phyloP scores from a whole-genome alignment of 2,888 invertebrate species.

The Caenorhabditis angaria region DNA sequence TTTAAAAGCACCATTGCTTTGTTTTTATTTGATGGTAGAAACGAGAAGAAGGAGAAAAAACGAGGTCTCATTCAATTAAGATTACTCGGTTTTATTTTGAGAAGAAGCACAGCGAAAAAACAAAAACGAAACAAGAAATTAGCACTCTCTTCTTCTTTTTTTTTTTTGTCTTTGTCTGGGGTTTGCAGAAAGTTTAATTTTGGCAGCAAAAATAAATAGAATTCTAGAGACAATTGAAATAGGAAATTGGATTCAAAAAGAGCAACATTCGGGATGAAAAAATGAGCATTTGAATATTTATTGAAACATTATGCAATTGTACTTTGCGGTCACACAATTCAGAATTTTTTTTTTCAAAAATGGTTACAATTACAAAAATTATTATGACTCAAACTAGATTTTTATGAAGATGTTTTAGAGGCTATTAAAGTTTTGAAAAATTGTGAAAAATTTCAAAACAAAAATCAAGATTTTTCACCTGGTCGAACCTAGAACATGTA shows the following conservation, averaged over 20 bases:
- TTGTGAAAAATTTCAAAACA: no score
- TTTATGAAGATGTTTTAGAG: no score
- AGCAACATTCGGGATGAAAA: not conserved
- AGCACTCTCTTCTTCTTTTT: not conserved
- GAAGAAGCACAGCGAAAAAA: no score
- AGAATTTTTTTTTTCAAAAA: no score
- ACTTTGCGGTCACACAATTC: no score
- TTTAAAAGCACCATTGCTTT: not conserved
- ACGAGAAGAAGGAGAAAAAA: not conserved
- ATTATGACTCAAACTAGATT: no score
- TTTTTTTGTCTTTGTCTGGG: no score
- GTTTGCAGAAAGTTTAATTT: not conserved
- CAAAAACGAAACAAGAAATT: not conserved
- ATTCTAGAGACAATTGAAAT: not conserved
- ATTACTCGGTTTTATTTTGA: not conserved
- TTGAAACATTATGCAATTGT: not conserved
- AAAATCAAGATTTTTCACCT: no score
- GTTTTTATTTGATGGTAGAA: not conserved
- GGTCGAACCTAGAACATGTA: no score
- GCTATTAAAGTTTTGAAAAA: no score
- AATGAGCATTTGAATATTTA: not conserved
- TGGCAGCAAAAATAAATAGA: not conserved
- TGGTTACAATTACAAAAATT: no score
- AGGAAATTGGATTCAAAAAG: not conserved
- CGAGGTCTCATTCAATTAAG: constrained; percentile 2